phyloP scores from a whole-genome alignment of 2,113 vertebrate species.

The Macaca mulatta region DNA sequence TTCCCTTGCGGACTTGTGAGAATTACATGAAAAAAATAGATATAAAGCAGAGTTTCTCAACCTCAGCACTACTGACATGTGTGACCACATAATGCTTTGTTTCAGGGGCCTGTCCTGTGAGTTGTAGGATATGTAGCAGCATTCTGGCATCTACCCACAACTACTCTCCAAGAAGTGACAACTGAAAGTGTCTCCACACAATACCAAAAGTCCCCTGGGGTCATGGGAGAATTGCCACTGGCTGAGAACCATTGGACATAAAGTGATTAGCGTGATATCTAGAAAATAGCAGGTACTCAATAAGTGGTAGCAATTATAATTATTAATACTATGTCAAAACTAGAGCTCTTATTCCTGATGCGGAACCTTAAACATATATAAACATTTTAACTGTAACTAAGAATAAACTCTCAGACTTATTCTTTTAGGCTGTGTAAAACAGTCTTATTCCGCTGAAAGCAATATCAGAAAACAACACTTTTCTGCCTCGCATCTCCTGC shows the following conservation, averaged over 20 bases:
- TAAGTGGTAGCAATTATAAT: background rate
- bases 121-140: background rate
- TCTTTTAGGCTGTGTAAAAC: background rate
- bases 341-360: background rate
- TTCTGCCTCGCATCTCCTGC: background rate
- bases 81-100: background rate
- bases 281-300: background rate
- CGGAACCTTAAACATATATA: background rate
- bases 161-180: background rate
- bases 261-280: background rate
- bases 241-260: background rate
- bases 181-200: background rate
- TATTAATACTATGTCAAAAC: background rate
- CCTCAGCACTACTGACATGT: background rate
- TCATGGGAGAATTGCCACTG: background rate
- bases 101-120: background rate
- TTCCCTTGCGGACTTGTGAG: background rate
- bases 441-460: background rate
- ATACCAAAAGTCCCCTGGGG: background rate
- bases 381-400: constrained; percentile 14
- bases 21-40: background rate
- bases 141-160: background rate
- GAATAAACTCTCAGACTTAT: background rate
- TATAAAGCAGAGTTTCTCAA: background rate
- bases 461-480: background rate